These are phyloP conservation scores for Stigmatopora argus DNA, from an alignment of 2,113 vertebrate genomes.

Conservation along the genomic window DNA sequence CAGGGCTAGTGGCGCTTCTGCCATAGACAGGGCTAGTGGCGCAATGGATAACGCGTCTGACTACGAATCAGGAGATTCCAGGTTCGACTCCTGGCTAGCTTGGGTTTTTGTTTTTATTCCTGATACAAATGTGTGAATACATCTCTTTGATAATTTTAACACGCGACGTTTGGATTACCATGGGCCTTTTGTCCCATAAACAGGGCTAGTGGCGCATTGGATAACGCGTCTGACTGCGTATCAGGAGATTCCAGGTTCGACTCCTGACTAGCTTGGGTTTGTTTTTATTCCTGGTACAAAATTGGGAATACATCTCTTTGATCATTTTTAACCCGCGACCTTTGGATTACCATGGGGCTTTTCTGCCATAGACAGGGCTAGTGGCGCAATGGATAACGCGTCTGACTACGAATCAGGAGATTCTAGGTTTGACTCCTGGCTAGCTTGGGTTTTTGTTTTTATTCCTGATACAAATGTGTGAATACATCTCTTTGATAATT, in stretches of 20 bases:
- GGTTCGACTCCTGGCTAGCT: slow-evolving; percentile 71
- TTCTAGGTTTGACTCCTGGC: slow-evolving; percentile 78
- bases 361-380: slow-evolving; percentile 25
- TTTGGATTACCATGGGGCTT: too few species aligned
- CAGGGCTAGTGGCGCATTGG: slow-evolving; percentile 50
- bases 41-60: slow-evolving; percentile 69
- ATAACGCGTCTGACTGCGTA: slow-evolving; percentile 78
- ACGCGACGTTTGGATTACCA: too few species aligned
- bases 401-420: slow-evolving; percentile 87
- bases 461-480: too few species aligned
- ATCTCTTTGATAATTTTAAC: too few species aligned
- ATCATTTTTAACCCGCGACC: too few species aligned
- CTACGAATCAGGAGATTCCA: slow-evolving; percentile 87
- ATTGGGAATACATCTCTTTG: too few species aligned
- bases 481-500: too few species aligned
- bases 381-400: slow-evolving; percentile 57
- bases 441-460: slow-evolving; percentile 13
- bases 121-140: too few species aligned
- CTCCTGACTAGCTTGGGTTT: slow-evolving; percentile 45
- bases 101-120: too few species aligned
- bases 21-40: slow-evolving; percentile 37
- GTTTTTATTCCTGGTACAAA: too few species aligned
- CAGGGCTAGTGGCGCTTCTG: too few species aligned
- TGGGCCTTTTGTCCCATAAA: too few species aligned
- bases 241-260: slow-evolving; percentile 86